These are phyloP conservation scores for Apteryx owenii DNA, from an alignment of 2,113 vertebrate genomes.

Conservation along the genomic window DNA sequence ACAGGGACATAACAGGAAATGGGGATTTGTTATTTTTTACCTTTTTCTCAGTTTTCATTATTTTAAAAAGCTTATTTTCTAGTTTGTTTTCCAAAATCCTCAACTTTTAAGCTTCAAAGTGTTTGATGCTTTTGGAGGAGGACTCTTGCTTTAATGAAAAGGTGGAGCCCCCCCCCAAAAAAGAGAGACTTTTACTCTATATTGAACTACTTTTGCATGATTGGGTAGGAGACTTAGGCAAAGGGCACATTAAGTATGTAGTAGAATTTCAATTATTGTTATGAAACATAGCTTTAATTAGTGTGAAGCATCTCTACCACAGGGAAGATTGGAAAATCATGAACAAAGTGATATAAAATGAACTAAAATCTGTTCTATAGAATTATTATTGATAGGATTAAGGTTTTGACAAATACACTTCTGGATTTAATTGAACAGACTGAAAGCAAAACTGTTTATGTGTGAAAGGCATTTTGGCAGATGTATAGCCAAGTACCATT, in stretches of 20 bases:
- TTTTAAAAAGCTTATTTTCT: not conserved
- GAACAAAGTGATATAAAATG: not conserved
- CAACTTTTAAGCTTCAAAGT: not conserved
- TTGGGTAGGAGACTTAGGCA: not conserved
- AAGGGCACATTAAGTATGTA: not conserved
- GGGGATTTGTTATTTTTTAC: not conserved
- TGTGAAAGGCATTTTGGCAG: not conserved
- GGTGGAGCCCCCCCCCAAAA: not conserved
- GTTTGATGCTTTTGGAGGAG: not conserved
- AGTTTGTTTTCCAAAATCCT: not conserved
- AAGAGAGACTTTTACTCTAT: not conserved
- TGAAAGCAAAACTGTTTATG: conserved; percentile 28
- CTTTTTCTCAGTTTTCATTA: not conserved
- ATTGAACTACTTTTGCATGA: not conserved
- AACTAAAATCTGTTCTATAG: not conserved
- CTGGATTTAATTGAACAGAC: conserved; percentile 30
- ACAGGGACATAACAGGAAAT: not conserved
- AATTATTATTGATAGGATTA: not conserved
- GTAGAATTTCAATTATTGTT: not conserved
- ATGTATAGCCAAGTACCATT: not conserved
- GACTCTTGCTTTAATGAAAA: not conserved
- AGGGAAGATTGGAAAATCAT: not conserved
- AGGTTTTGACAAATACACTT: conserved; percentile 13
- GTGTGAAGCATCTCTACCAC: not conserved
- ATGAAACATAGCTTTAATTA: not conserved